Base-by-base conservation (phyloP, 1,140 invertebrate species). In the Philotrypesis tridentata region DNA sequence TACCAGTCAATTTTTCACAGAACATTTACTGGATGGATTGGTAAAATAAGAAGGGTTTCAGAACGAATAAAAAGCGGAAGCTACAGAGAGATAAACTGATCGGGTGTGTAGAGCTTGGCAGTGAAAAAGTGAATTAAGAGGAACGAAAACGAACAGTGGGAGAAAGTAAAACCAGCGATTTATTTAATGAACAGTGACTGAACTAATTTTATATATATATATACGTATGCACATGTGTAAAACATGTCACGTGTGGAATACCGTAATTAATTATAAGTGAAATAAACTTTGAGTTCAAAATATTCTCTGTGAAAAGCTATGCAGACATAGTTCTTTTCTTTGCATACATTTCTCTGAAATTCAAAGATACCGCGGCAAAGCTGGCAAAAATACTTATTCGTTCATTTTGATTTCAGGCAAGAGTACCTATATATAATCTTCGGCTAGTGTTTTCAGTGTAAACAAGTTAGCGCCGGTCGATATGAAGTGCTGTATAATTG, bases 1-100 rank as follows among this genome's bases (percentile, higher is more conserved):
- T n/a, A n/a, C n/a, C n/a, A n/a, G 8, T 76, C 37, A 60, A 63
- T 76, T 76, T 33, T 40, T 65, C 74, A 27, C 33, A 43, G 9
- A 11, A 76, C 74, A 76, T 76, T 76, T 76, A 33, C 23, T 31
- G 21, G 60, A 76, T 76, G 65, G 74, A 76, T 76, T 76, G 74
- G 74, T 40, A 12, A 63, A 76, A 63, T 65, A 31, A 63, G 60
- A 65, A 76, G 60, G 33, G 74, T 21, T 43, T 4, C 21, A 12
- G 21, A 25, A 29, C 21, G 21, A 6, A 29, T 0, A 74, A 25
- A 60, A 21, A 14, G 23, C 7, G 55, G 37, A 29, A 63, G 27
- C 17, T 29, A 76, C 12, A 77, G 75, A 77, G 17, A 43, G 17
- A 68, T 61, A 61, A 61, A 23, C 60, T 61, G 61, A 27, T 65